phyloP scores from a whole-genome alignment of 2,888 invertebrate species.

The Luffia ferchaultella region DNA sequence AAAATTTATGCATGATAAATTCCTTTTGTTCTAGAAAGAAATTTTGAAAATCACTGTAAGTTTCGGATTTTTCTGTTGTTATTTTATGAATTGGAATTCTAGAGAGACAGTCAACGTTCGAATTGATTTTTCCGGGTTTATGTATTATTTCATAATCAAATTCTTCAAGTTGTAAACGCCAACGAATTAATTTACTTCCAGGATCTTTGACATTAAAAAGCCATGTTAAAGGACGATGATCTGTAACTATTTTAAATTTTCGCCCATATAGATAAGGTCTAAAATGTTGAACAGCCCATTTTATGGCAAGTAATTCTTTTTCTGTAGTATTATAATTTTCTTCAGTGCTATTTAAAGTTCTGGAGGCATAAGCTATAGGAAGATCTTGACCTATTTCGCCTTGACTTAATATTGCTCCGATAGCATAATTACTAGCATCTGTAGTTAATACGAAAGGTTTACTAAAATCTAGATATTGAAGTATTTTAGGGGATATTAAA shows the following conservation, averaged over 20 bases:
- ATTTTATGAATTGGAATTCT: not conserved
- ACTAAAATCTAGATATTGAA: conserved; percentile 15
- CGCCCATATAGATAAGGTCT: conserved; percentile 23
- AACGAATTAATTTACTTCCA: conserved; percentile 19
- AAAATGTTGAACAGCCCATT: conserved; percentile 22
- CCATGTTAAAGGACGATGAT: too few species aligned
- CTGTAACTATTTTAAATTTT: conserved; percentile 24
- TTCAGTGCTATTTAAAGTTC: conserved; percentile 22
- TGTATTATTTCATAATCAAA: conserved; percentile 21
- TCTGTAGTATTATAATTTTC: conserved; percentile 14
- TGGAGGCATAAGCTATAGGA: conserved; percentile 24
- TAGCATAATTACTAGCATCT: conserved; percentile 11
- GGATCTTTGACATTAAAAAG: conserved; percentile 21
- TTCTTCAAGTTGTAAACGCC: conserved; percentile 21
- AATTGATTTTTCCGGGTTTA: conserved; percentile 19
- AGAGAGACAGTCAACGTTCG: conserved; percentile 9
- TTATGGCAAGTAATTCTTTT: conserved; percentile 24
- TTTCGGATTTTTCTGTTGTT: not conserved
- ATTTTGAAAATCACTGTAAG: conserved; percentile 2
- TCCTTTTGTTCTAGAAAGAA: not conserved
- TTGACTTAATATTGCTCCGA: conserved; percentile 16
- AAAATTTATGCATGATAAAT: not conserved
- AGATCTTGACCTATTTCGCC: conserved; percentile 16
- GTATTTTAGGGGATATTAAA: conserved; percentile 2
- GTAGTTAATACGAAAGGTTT: conserved; percentile 15